Evolutionary conservation across 2,113 vertebrate species (phyloP).

Genomic region (Passer domesticus): DNA sequence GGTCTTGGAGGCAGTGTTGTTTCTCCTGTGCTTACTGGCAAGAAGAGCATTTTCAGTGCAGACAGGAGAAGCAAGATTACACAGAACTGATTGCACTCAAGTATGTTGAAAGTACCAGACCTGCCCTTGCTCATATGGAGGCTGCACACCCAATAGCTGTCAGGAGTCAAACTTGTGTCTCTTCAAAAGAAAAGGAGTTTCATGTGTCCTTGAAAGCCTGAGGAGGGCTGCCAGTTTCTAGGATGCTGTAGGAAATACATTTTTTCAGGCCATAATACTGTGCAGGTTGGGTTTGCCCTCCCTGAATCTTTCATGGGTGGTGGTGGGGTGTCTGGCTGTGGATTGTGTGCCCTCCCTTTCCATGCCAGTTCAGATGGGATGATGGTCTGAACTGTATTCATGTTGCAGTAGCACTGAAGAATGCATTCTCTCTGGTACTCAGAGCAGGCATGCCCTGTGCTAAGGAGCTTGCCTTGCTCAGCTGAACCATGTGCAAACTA

Average conservation of each 20-base stretch:
- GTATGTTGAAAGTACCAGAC: background rate
- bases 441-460: background rate
- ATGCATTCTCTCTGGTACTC: background rate
- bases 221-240: background rate
- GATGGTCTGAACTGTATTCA: fast-evolving
- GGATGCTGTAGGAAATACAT: background rate
- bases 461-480: background rate
- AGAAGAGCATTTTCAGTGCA: background rate
- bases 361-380: background rate
- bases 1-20: background rate
- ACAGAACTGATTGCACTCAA: background rate
- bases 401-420: background rate
- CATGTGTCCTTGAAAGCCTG: background rate
- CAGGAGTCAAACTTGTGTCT: background rate
- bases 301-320: background rate
- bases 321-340: background rate
- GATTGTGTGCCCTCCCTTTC: background rate
- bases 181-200: background rate
- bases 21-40: background rate
- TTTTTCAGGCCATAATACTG: background rate
- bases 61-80: background rate
- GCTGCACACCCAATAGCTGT: background rate
- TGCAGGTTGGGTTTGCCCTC: background rate
- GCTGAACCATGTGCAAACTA: background rate
- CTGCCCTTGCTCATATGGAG: background rate